phyloP scores from a whole-genome alignment of 2,888 invertebrate genomes.

The Tiliacea aurago region DNA sequence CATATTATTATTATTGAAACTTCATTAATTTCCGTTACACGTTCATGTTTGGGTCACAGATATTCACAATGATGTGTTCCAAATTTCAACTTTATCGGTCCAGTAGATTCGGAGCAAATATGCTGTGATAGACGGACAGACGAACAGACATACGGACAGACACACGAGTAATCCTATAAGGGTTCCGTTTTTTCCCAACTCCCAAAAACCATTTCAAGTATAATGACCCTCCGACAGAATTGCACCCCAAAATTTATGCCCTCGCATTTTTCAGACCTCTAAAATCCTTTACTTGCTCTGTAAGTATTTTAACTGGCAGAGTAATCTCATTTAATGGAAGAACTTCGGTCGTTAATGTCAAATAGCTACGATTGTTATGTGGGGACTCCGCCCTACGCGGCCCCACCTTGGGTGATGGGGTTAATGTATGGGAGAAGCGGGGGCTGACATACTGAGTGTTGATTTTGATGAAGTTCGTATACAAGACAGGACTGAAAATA shows the following conservation, averaged over 20 bases:
- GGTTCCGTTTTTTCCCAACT: no score
- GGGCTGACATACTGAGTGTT: not conserved
- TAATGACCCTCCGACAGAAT: slow-evolving; percentile 44
- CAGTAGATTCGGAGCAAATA: no score
- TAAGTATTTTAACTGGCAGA: slow-evolving; percentile 75
- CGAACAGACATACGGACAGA: no score
- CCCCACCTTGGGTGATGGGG: slow-evolving; percentile 48
- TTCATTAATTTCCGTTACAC: no score
- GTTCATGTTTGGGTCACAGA: no score
- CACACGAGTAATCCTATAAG: no score
- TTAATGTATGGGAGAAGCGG: slow-evolving; percentile 33
- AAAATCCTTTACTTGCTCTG: slow-evolving; percentile 66
- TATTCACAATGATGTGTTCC: no score
- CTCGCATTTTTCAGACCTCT: slow-evolving; percentile 62
- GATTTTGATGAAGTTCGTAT: no score
- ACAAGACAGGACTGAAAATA: no score
- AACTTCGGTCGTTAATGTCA: slow-evolving; percentile 84
- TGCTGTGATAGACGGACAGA: no score
- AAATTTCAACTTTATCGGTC: no score
- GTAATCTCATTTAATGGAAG: slow-evolving; percentile 82
- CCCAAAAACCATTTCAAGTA: slow-evolving; percentile 7
- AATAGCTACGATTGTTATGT: slow-evolving; percentile 82
- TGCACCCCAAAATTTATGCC: slow-evolving; percentile 50
- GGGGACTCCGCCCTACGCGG: slow-evolving; percentile 63
- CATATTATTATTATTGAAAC: no score